Percentiles rank a stretch among this genome's conserved stretches.
Evolutionary conservation across 2,888 invertebrate genomes (phyloP).

Genomic region (Drosophila fulvimacula): DNA sequence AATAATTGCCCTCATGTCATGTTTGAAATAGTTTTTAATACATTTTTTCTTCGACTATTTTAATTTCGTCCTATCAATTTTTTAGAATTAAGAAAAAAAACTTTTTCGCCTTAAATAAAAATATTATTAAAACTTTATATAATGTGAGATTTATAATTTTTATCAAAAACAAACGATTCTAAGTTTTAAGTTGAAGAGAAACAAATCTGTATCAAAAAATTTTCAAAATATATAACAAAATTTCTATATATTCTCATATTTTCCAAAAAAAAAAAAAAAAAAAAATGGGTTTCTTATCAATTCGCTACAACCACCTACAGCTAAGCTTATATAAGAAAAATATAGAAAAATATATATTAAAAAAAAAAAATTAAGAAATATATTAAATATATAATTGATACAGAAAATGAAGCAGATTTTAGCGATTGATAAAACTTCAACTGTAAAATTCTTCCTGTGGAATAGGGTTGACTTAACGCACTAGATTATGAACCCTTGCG

Average conservation of each 20-base stretch:
- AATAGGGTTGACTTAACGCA: not conserved
- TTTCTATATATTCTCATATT: not conserved
- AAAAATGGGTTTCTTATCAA: not conserved
- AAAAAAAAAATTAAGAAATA: not conserved
- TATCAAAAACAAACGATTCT: no score
- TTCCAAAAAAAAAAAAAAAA: not conserved
- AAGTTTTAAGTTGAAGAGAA: no score
- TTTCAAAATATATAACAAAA: not conserved
- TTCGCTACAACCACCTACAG: not conserved
- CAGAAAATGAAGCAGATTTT: not conserved
- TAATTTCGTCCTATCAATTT: no score
- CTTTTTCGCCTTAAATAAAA: no score
- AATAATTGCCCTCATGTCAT: no score
- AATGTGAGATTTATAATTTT: no score
- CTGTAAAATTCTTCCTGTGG: not conserved
- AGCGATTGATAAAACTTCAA: not conserved
- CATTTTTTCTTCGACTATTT: no score
- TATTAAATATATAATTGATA: not conserved
- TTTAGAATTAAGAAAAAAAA: no score
- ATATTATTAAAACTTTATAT: no score
- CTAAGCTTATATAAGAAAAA: not conserved
- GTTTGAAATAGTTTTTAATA: no score
- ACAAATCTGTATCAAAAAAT: no score
- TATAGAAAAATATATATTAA: not conserved
- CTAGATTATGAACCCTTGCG: slow-evolving; percentile 16